Percentiles rank a stretch among this genome's conserved stretches.
phyloP scores from a whole-genome alignment of 2,888 invertebrate genomes.

The Trissolcus japonicus region DNA sequence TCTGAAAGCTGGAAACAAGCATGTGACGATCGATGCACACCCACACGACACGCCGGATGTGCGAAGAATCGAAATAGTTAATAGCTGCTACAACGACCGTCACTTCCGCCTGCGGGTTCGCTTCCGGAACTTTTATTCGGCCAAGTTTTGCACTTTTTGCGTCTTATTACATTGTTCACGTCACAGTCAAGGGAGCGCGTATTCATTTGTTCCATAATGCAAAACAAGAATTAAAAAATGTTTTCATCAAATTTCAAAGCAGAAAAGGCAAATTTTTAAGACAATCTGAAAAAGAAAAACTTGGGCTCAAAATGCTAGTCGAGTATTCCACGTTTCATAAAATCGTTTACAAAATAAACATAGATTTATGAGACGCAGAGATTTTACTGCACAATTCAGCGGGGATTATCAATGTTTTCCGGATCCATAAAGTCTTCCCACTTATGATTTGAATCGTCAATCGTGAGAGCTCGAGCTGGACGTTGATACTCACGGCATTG shows the following conservation, averaged over 20 bases:
- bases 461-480: conserved; percentile 35
- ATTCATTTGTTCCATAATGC: not conserved
- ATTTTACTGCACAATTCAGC: too few relatives aligned
- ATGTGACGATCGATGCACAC: conserved; percentile 53
- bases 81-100: conserved; percentile 63
- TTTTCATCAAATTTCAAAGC: too few relatives aligned
- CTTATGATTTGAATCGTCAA: conserved; percentile 48
- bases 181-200: conserved; percentile 12
- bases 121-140: conserved; percentile 62
- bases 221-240: too few relatives aligned
- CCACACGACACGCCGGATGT: conserved; percentile 58
- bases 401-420: conserved; percentile 22
- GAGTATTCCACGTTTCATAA: too few relatives aligned
- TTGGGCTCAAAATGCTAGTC: too few relatives aligned
- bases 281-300: too few relatives aligned
- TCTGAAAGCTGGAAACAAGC: conserved; percentile 14
- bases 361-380: not conserved
- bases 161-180: not conserved
- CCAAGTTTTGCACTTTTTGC: conserved; percentile 41
- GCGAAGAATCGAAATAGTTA: conserved; percentile 65
- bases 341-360: too few relatives aligned
- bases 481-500: conserved; percentile 52
- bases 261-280: too few relatives aligned
- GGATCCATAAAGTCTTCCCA: conserved; percentile 49
- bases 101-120: conserved; percentile 65